Percentiles rank a stretch among this genome's conserved stretches.
These are phyloP conservation scores for Andrena marginata DNA, from an alignment of 2,888 invertebrate species.

Conservation along the genomic window DNA sequence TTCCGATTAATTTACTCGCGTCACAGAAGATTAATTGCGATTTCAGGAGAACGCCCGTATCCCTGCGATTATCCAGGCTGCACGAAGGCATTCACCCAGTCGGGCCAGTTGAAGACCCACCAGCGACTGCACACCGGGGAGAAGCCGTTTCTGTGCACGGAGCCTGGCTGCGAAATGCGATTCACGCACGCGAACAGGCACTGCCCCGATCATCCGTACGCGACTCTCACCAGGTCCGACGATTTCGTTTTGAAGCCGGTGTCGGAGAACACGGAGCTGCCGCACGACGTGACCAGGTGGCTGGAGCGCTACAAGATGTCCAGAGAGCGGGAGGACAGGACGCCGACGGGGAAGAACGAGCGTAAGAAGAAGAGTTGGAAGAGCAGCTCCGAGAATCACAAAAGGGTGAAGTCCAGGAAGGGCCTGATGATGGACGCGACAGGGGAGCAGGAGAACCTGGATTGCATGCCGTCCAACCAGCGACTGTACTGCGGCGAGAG, in stretches of 20 bases:
- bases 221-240: constrained; percentile 86
- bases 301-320: constrained; percentile 85
- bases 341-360: constrained; percentile 84
- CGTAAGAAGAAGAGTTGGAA: constrained; percentile 85
- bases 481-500: constrained; percentile 80
- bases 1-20: not conserved
- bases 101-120: constrained; percentile 92
- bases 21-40: constrained; percentile 14
- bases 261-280: constrained; percentile 85
- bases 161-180: constrained; percentile 88
- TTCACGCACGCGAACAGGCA: constrained; percentile 92
- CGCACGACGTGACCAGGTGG: constrained; percentile 86
- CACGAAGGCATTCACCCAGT: constrained; percentile 90
- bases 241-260: constrained; percentile 86
- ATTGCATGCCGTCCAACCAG: constrained; percentile 77
- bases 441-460: constrained; percentile 83
- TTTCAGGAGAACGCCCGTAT: constrained; percentile 90
- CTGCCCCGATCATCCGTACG: constrained; percentile 90
- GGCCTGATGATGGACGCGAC: constrained; percentile 84
- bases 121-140: constrained; percentile 92
- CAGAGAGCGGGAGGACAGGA: constrained; percentile 82
- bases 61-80: constrained; percentile 91
- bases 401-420: constrained; percentile 85
- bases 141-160: constrained; percentile 90
- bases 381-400: constrained; percentile 83